A percentile compares a stretch with the other conserved stretches of the same genome.
Evolutionary conservation across 2,113 vertebrate species (phyloP).

Genomic region (Poecile atricapillus): DNA sequence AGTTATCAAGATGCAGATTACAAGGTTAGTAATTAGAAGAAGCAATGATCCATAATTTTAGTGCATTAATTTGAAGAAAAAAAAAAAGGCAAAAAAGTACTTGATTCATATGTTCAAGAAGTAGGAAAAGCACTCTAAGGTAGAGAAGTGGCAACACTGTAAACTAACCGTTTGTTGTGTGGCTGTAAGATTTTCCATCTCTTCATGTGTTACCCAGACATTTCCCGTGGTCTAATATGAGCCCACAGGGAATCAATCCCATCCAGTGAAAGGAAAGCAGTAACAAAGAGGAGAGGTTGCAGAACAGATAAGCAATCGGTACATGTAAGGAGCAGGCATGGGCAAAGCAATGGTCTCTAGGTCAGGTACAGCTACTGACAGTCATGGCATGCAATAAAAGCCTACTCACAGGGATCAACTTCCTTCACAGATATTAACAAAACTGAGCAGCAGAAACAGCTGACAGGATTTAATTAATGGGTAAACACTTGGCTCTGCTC

Average conservation of each 20-base stretch:
- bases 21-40: slow-evolving; percentile 9
- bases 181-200: slow-evolving; percentile 97
- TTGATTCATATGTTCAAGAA: slow-evolving; percentile 26
- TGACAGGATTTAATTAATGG: background rate
- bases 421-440: background rate
- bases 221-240: slow-evolving; percentile 93
- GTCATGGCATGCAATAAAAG: slow-evolving; percentile 10
- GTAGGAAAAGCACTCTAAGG: slow-evolving; percentile 23
- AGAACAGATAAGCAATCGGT: slow-evolving; percentile 76
- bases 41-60: background rate
- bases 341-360: slow-evolving; percentile 50
- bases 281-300: slow-evolving; percentile 78
- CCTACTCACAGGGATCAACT: background rate
- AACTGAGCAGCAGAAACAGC: background rate
- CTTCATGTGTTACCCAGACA: slow-evolving; percentile 99
- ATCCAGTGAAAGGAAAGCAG: slow-evolving; percentile 78
- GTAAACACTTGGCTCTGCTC: background rate
- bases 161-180: slow-evolving; percentile 96
- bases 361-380: background rate
- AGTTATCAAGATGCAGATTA: background rate
- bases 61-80: background rate
- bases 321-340: slow-evolving; percentile 56
- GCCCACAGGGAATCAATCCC: slow-evolving; percentile 76
- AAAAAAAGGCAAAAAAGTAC: background rate
- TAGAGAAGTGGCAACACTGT: slow-evolving; percentile 15